Conservation (phyloP, 2,888 invertebrate genomes). For the Drosophila buzzatii region DNA sequence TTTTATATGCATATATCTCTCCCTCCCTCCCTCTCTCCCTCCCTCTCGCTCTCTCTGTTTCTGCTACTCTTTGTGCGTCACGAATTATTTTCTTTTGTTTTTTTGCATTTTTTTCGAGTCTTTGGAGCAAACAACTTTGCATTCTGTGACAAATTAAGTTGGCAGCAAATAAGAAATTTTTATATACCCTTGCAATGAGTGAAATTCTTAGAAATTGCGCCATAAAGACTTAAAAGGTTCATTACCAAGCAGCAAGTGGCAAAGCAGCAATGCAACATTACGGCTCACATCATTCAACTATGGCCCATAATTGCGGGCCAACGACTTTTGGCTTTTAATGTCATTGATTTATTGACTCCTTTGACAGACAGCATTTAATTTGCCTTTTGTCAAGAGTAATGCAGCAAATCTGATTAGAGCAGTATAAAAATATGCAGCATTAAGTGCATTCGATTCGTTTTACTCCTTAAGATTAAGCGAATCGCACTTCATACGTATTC, state of each 20-base stretch:
- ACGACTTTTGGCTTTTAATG: conserved; percentile 4
- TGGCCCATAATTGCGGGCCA: conserved; percentile 18
- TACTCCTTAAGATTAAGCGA: neutral
- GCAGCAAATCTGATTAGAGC: neutral
- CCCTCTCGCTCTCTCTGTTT: conserved; percentile 18
- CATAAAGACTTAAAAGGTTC: conserved; percentile 15
- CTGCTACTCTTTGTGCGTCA: conserved; percentile 56
- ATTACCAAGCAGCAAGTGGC: conserved; percentile 10
- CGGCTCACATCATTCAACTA: neutral
- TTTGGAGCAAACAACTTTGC: conserved; percentile 53
- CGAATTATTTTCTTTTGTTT: conserved; percentile 68
- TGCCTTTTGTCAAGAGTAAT: neutral
- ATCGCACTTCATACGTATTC: neutral
- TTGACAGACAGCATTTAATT: neutral
- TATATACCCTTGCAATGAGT: conserved; percentile 33
- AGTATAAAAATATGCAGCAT: no score
- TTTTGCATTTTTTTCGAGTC: conserved; percentile 38
- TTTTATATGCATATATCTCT: conserved; percentile 36
- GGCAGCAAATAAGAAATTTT: conserved; percentile 70
- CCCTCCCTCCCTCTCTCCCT: conserved; percentile 7
- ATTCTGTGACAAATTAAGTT: conserved; percentile 76
- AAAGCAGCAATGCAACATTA: conserved; percentile 10
- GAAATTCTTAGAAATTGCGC: conserved; percentile 13
- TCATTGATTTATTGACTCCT: conserved; percentile 2
- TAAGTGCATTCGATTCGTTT: neutral